Conservation (phyloP, 1,140 invertebrate genomes). For the Bombyx mori region DNA sequence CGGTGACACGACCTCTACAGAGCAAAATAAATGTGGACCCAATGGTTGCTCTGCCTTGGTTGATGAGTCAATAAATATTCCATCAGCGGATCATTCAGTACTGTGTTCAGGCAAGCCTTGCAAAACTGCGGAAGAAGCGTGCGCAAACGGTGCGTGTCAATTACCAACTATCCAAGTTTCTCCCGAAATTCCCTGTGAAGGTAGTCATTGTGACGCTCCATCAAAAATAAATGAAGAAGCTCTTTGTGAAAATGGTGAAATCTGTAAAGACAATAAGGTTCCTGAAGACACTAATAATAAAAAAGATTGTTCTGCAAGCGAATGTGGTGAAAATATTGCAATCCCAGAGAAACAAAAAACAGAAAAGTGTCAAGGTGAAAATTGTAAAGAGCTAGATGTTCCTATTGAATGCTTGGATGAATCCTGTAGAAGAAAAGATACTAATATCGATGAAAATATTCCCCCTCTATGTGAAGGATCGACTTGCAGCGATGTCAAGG, state of each 20-base stretch:
- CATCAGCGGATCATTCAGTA: conserved; percentile 12
- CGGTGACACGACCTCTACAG: conserved; percentile 3
- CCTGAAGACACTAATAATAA: not conserved
- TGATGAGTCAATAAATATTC: conserved; percentile 6
- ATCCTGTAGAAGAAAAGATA: conserved; percentile 39
- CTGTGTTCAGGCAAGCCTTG: conserved; percentile 14
- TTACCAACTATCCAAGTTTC: conserved; percentile 16
- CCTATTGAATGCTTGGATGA: conserved; percentile 34
- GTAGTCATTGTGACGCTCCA: conserved; percentile 18
- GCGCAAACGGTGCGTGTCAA: conserved; percentile 12
- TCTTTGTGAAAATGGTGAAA: conserved; percentile 7
- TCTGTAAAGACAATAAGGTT: conserved; percentile 15
- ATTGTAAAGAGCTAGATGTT: conserved; percentile 16
- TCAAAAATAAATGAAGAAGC: conserved; percentile 8
- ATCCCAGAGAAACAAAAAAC: not conserved
- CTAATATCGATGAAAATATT: conserved; percentile 20
- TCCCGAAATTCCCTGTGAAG: conserved; percentile 27
- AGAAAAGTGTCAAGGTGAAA: conserved; percentile 19
- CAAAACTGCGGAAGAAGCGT: conserved; percentile 8
- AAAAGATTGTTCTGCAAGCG: not conserved
- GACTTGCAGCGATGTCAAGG: conserved; percentile 7
- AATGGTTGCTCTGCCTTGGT: conserved; percentile 20
- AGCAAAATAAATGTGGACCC: conserved; percentile 20
- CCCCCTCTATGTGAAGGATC: conserved; percentile 18
- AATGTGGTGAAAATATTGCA: not conserved